Evolutionary conservation across 2,797 vertebrate species (phyloP), one percentile per base, ranked within the genome.

Genomic region (Notoglanidium macrostoma): DNA sequence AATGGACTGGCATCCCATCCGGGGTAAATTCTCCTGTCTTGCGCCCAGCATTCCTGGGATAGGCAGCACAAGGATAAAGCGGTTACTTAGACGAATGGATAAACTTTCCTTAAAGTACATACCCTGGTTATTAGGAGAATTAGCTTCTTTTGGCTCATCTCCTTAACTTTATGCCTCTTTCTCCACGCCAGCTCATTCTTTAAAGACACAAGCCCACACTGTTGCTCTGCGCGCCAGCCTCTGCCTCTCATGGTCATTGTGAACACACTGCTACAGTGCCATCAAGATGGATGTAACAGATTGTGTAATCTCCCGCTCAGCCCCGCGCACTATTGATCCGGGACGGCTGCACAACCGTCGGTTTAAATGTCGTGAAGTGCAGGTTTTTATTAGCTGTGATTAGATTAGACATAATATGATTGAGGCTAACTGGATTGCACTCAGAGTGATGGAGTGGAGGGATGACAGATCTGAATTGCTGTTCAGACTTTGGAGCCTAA

Each of bases 351-450:
- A 51, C 85, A 84, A 59, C 55, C 59, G 59, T 84, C 40, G 72
- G 67, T 65, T 67, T 78, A 79, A 82, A 74, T 67, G 86, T 85
- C 76, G 59, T 67, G 83, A 87, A 85, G 85, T 61, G 40, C 77
- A 68, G 77, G 54, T 77, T 87, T 89, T 83, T 86, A 89, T 90
- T 90, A 87, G 85, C 32, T 54, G 68, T 86, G 83, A 92, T 91
- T 88, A 85, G 85, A 91, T 90, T 79, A 86, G 79, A 77, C 32
- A 26, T 88, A 87, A 86, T 89, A 86, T 88, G 83, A 89, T 54
- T 82, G 86, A 90, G 80, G 46, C 87, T 87, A 87, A 88, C 77
- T 68, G 87, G 88, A 90, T 90, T 72, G 85, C 81, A 86, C 73
- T 84, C 55, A 83, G 88, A 55, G 9, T 35, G 51, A 85, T 59